Conservation (phyloP, 2,113 vertebrate species). For the Malurus melanocephalus region DNA sequence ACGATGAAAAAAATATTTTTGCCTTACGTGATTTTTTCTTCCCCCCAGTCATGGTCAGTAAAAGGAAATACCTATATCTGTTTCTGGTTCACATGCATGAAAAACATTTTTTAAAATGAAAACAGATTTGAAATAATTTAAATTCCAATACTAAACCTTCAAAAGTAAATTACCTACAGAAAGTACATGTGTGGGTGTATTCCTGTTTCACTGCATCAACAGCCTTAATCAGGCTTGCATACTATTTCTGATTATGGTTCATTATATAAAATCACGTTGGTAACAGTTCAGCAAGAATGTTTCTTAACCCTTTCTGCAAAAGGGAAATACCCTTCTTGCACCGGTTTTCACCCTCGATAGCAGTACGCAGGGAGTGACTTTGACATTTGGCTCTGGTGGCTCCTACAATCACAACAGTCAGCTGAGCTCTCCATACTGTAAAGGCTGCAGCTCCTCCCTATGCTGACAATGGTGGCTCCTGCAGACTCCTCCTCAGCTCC, state of each 20-base stretch:
- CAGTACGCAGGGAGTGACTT: rapidly evolving
- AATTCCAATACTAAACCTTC: conserved; percentile 42
- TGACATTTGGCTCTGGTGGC: too few species aligned
- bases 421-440: neutral
- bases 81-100: conserved; percentile 11
- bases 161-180: conserved; percentile 58
- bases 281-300: neutral
- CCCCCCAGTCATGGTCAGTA: neutral
- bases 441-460: rapidly evolving
- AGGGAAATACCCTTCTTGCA: neutral
- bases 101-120: conserved; percentile 40
- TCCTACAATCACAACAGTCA: rapidly evolving
- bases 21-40: neutral
- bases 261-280: conserved; percentile 42
- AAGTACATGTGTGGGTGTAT: conserved; percentile 48
- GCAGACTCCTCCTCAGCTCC: neutral
- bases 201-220: conserved; percentile 11
- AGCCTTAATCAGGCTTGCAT: conserved; percentile 38
- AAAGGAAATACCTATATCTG: conserved; percentile 43
- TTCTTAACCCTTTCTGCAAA: conserved; percentile 5
- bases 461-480: rapidly evolving
- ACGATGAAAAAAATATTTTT: neutral
- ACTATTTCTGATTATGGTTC: conserved; percentile 40
- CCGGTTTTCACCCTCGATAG: neutral
- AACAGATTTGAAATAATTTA: conserved; percentile 42